Base-by-base conservation (phyloP, 1,140 invertebrate genomes). In the Papilio glaucus region DNA sequence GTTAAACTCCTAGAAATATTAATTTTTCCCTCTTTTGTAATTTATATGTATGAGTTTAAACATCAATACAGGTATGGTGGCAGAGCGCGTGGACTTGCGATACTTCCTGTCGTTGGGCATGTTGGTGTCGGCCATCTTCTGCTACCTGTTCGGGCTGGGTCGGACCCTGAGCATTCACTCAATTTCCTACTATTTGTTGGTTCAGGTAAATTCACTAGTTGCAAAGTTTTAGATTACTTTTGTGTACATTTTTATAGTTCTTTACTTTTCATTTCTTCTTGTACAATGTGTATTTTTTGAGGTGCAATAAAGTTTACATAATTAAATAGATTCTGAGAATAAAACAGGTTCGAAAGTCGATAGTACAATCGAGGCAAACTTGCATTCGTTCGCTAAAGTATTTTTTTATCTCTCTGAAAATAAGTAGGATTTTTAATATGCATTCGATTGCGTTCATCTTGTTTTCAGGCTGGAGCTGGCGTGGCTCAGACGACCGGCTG, bases 21-120 rank as follows among this genome's bases (percentile, higher is more conserved):
- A 33, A 6, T 3, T 33, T 6, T 33, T 33, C 2, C 29, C 6
- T 33, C 2, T 33, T 33, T 33, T 33, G 29, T n/a, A n/a, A n/a
- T n/a, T n/a, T 45, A 45, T 41, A 10, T 60, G 65, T 0, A 74
- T 71, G 4, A 63, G 21, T 33, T 39, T 21, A 10, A 41, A 65
- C 10, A 41, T 24, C 10, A 24, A 80, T 78, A 0, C 95, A 94
- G 98, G 98, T 5, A 96, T 99, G 83, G 93, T 99, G 65, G 98
- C 98, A 0, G 98, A 99, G 90, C 93, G 98, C 49, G 96, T 98
- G 53, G 97, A 98, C 87, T 90, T 99, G 29, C 93, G 98, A 15
- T 98, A 98, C 87, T 99, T 98, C 90, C 94, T 99, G 12, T 94
- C 97, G 0, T 83, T 97, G 45, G 98, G 98, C 62, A 99, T 99